Base-by-base conservation (phyloP, 2,888 invertebrate species). In the Pristionchus mayeri region DNA sequence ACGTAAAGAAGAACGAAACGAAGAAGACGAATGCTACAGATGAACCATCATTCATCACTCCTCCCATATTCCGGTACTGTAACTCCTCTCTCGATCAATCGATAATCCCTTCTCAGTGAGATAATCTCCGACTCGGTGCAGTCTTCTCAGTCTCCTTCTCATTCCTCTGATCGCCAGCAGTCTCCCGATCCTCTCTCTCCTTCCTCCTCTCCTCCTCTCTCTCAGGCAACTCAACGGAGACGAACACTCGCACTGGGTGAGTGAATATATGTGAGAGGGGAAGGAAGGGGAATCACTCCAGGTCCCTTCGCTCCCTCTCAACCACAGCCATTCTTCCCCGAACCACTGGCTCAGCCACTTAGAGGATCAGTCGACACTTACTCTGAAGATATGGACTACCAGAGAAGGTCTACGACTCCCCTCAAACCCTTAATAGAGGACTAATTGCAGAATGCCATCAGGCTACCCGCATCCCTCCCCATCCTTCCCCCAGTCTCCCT, bases 261-360 rank as follows among this genome's bases (percentile, higher is more conserved):
- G 63, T 63, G 16, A 27, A 11, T 27, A 13, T 9, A 7, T 27
- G 63, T 63, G 18, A 30, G n/a, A 63, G 16, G 9, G 4, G n/a
- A 54, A 21, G 13, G 54, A 54, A 21, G 6, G 34, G 30, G 1
- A 9, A 21, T 44, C 75, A 6, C 9, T 75, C 6, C 44, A 75
- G 75, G 75, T 44, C 75, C 44, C 24, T 75, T 44, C 37, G 30
- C 52, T 78, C 78, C 78, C 3, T 78, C 78, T 78, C 78, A 78
- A 50, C 78, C 76, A n/a, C 76, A 76, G 24, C 76, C 48, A 30
- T 78, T 78, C 78, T 78, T 52, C 37, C 78, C 78, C n/a, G 78
- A 78, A 50, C 78, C 78, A 16, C 24, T 50, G 3, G 78, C 78
- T 7, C 34, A 34, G 4, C 78, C 52, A 3, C 63, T 63, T 16